Base-by-base conservation (phyloP, 2,113 vertebrate genomes). In the Ictidomys tridecemlineatus region DNA sequence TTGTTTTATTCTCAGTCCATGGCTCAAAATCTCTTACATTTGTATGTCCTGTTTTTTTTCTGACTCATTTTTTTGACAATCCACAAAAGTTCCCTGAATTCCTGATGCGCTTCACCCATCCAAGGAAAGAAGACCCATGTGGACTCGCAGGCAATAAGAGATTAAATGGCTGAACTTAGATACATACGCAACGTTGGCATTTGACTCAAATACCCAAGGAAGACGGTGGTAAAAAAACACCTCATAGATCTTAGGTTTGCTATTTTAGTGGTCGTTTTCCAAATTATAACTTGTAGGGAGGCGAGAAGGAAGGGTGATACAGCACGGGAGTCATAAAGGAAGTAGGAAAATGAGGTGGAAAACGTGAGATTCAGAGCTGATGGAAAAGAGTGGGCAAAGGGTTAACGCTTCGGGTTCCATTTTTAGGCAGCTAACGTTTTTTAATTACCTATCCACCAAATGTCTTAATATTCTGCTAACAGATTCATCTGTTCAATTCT, bases 401-500 rank as follows among this genome's bases (percentile, higher is more conserved):
- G 24, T 24, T 39, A 63, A 78, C 18, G 73, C 26, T 32, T 74
- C 30, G 10, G 16, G 51, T 82, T 73, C 20, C 30, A 30, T 42
- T 77, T 88, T 58, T 70, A 42, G 16, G 34, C 37, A 74, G 1
- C 70, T 65, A 11, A 85, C 26, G 58, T 37, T 76, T 14, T 13
- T 11, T 1, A 42, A 34, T 37, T 37, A 37, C 18, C 20, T 2
- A 63, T 37, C 0, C 28, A 17, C 63, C 32, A 70, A 83, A 67
- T n/a, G 32, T 42, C 30, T 63, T 73, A 67, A 76, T 42, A 63
- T 94, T 79, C 61, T 94, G 28, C 2, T 76, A 28, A 17, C 91
- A 9, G 34, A 26, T 48, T 89, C 76, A 32, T 48, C 93, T 84
- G 86, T n/a, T 63, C 65, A 86, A 56, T 95, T 70, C 69, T 89